Conservation (phyloP, 2,113 vertebrate genomes). For the Tragelaphus scriptus region DNA sequence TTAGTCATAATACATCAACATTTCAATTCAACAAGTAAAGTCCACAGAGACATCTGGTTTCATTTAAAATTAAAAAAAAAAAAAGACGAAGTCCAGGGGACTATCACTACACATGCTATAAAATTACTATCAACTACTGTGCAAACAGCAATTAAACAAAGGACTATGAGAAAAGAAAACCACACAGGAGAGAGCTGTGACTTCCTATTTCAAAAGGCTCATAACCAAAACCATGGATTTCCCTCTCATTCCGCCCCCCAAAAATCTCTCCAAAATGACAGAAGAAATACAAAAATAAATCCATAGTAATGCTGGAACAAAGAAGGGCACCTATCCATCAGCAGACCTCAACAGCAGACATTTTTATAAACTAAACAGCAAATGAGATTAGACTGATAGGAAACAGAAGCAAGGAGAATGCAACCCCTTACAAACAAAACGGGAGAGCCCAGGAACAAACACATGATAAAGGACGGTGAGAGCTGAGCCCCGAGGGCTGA, state of each 20-base stretch:
- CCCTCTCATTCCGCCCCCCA: neutral
- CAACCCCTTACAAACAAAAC: neutral
- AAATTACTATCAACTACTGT: neutral
- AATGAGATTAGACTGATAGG: neutral
- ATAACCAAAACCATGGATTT: neutral
- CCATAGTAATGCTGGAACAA: neutral
- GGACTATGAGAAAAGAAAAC: neutral
- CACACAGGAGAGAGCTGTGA: neutral
- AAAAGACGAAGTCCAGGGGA: neutral
- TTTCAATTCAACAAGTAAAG: neutral
- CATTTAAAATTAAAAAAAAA: neutral
- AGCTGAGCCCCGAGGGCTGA: neutral
- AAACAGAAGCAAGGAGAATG: neutral
- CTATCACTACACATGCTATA: neutral
- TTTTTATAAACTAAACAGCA: neutral
- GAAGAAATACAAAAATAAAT: neutral
- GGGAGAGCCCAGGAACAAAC: neutral
- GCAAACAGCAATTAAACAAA: neutral
- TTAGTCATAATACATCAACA: conserved; percentile 10
- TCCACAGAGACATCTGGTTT: conserved; percentile 22
- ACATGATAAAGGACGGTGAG: neutral
- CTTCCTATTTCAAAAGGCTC: conserved; percentile 4
- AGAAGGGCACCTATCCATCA: neutral
- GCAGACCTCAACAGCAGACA: neutral
- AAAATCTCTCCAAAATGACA: neutral